Conservation (phyloP, 2,888 invertebrate species). For the Tiliacea aurago region DNA sequence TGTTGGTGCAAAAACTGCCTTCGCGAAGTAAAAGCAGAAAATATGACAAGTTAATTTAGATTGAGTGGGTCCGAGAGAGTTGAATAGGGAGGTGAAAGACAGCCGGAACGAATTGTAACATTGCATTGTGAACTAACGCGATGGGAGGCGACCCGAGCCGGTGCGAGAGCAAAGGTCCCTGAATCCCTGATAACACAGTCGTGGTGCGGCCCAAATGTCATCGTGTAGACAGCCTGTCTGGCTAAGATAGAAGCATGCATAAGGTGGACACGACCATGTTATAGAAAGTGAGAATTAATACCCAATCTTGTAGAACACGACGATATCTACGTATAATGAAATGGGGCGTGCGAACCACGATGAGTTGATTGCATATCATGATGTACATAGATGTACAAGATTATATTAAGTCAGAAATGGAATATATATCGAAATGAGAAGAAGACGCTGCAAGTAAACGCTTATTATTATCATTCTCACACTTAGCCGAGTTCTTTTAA, state of each 20-base stretch:
- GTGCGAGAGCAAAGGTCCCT: conserved; percentile 76
- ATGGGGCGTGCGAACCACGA: conserved; percentile 55
- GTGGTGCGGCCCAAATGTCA: conserved; percentile 71
- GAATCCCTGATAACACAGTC: conserved; percentile 69
- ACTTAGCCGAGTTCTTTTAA: neutral
- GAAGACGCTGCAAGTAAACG: too few species aligned
- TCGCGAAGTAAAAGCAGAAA: conserved; percentile 80
- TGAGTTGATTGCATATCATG: conserved; percentile 49
- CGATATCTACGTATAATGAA: conserved; percentile 67
- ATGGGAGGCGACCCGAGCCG: conserved; percentile 70
- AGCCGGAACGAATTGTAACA: conserved; percentile 82
- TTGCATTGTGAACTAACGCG: conserved; percentile 75
- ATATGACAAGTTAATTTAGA: conserved; percentile 87
- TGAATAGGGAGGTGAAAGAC: conserved; percentile 82
- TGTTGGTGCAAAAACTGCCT: conserved; percentile 74
- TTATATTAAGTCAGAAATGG: conserved; percentile 12
- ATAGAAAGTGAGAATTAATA: conserved; percentile 80
- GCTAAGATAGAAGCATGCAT: conserved; percentile 68
- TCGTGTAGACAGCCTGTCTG: conserved; percentile 68
- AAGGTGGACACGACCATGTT: conserved; percentile 70
- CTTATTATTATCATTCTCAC: neutral
- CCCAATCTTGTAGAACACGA: conserved; percentile 65
- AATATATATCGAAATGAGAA: too few species aligned
- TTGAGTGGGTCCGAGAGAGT: conserved; percentile 81
- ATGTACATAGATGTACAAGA: conserved; percentile 19